Base-by-base conservation (phyloP, 2,797 vertebrate genomes). In the Synaphobranchus kaupii region DNA sequence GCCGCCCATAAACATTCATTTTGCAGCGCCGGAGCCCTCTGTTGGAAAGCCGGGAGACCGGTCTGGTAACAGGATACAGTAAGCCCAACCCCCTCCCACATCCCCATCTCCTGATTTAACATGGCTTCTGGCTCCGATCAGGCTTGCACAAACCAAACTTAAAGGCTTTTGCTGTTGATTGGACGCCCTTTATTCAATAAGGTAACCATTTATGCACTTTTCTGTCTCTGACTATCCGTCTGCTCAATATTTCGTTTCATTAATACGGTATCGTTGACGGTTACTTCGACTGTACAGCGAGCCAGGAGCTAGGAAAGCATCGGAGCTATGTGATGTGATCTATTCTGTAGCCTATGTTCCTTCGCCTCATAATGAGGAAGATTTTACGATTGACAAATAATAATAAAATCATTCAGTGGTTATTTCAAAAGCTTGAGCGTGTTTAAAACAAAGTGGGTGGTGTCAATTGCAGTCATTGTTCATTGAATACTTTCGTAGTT, bases 31-130 rank as follows among this genome's bases (percentile, higher is more conserved):
- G 90, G 90, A 92, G 92, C 92, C 87, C 91, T 91, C 90, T 91
- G 91, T 91, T 91, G 92, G 90, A 92, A 92, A 92, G 91, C 93
- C 91, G 89, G 85, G 90, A 76, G 88, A 92, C 78, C 48, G 20
- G 85, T 89, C 87, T 91, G 90, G 93, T 92, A 93, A 94, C 93
- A 88, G 91, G 93, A 94, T 94, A 90, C 92, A 92, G 90, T 88
- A 90, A 90, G 87, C 91, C 90, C 92, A 80, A 44, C 88, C 88
- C 92, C 89, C 88, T 82, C 90, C 28, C 34, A 68, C 83, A 84
- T 86, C 87, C 83, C 58, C 88, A 73, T 66, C 84, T 73, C 83
- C 68, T 63, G 68, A 84, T 28, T 47, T 85, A 89, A 91, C 90
- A 90, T 90, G 93, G 93, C 88, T 92, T 76, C 89, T 50, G 86